Conservation (phyloP, 2,888 invertebrate genomes). For the Drosophila stalkeri region DNA sequence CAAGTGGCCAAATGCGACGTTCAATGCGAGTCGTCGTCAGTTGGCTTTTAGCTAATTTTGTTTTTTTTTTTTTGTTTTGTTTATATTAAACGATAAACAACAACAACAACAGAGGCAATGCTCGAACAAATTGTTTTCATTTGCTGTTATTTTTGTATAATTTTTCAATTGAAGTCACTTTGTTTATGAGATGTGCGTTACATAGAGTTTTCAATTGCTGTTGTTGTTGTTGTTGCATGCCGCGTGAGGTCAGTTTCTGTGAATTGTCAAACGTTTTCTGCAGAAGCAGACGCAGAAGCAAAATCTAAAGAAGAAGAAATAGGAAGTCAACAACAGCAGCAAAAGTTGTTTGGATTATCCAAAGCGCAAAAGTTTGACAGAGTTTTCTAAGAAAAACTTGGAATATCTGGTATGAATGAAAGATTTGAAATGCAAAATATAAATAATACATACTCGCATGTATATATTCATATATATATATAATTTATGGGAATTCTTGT, state of each 20-base stretch:
- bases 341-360: constrained; percentile 36
- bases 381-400: constrained; percentile 20
- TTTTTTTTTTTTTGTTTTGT: constrained; percentile 48
- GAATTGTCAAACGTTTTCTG: constrained; percentile 54
- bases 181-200: constrained; percentile 57
- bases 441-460: not conserved
- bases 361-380: constrained; percentile 33
- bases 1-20: constrained; percentile 45
- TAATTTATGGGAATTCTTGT: too few relatives aligned
- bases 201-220: constrained; percentile 10
- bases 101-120: constrained; percentile 18
- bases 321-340: constrained; percentile 42
- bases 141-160: constrained; percentile 66
- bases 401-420: constrained; percentile 15
- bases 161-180: constrained; percentile 68
- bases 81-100: constrained; percentile 51
- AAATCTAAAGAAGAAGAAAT: constrained; percentile 6
- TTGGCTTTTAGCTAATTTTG: constrained; percentile 45
- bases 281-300: not conserved
- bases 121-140: constrained; percentile 47
- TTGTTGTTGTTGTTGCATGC: constrained; percentile 27
- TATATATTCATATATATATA: not conserved
- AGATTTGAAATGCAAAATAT: constrained; percentile 3
- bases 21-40: constrained; percentile 9
- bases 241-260: constrained; percentile 64